Percentiles rank a stretch among this genome's conserved stretches.
Evolutionary conservation across 2,888 invertebrate genomes (phyloP).

Genomic region (Luffia ferchaultella): DNA sequence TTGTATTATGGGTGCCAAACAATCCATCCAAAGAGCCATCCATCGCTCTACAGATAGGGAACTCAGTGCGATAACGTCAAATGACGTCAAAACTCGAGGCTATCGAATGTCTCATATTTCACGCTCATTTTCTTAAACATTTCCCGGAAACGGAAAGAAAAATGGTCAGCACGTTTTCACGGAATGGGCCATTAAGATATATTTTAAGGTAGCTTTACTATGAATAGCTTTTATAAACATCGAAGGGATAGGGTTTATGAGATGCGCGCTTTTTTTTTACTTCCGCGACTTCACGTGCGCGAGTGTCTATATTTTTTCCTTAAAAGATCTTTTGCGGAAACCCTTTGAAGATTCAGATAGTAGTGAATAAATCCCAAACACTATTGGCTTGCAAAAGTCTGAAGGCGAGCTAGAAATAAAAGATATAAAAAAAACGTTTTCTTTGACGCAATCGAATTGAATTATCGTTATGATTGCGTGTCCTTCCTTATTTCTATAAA

Average conservation of each 20-base stretch:
- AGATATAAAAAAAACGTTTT: not conserved
- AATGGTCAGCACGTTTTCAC: not conserved
- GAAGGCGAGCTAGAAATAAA: not conserved
- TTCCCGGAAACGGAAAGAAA: not conserved
- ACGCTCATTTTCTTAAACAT: too few relatives aligned
- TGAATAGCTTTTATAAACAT: not conserved
- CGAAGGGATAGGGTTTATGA: not conserved
- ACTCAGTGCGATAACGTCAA: too few relatives aligned
- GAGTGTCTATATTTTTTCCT: not conserved
- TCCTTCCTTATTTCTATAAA: not conserved
- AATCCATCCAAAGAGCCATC: too few relatives aligned
- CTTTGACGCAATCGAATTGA: not conserved
- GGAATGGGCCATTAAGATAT: not conserved
- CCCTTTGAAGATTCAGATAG: not conserved
- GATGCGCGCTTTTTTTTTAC: not conserved
- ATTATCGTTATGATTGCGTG: not conserved
- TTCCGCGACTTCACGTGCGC: not conserved
- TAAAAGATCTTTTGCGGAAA: not conserved
- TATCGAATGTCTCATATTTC: not conserved
- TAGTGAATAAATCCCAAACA: not conserved
- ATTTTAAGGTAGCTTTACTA: too few relatives aligned
- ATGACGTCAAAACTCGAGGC: not conserved
- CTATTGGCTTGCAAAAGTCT: too few relatives aligned
- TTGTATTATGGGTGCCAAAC: too few relatives aligned
- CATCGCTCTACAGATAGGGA: too few relatives aligned